phyloP scores from a whole-genome alignment of 2,888 invertebrate species.

The Serrognathus titanus region DNA sequence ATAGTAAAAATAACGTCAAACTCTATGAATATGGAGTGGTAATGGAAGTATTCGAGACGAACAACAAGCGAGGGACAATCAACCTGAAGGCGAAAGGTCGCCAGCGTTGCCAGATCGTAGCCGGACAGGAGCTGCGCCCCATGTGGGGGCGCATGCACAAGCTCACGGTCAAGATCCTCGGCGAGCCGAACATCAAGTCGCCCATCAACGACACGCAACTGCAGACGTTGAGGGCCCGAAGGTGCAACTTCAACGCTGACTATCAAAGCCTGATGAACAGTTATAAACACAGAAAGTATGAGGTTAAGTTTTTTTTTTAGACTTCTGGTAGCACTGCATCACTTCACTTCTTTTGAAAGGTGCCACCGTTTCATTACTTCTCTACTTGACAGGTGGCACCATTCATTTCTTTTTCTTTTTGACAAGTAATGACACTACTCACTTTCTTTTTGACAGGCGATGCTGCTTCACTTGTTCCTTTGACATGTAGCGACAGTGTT shows the following conservation, averaged over 20 bases:
- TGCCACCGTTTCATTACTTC: no score
- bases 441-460: no score
- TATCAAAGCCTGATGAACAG: conserved; percentile 35
- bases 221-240: conserved; percentile 48
- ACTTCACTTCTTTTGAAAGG: no score
- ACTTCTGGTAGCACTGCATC: no score
- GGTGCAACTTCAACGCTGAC: conserved; percentile 36
- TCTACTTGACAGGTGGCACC: no score
- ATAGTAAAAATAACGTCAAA: conserved; percentile 22
- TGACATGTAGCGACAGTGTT: no score
- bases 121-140: conserved; percentile 39
- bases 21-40: conserved; percentile 56
- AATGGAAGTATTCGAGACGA: conserved; percentile 66
- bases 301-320: neutral
- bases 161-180: conserved; percentile 64
- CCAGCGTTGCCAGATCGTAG: conserved; percentile 66
- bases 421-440: no score
- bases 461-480: no score
- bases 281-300: conserved; percentile 43
- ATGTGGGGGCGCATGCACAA: conserved; percentile 49
- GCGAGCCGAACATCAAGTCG: conserved; percentile 61
- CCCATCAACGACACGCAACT: conserved; percentile 52
- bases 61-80: conserved; percentile 53
- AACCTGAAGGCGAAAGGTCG: conserved; percentile 70
- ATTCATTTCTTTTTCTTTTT: no score